Percentiles rank a stretch among this genome's conserved stretches.
Evolutionary conservation across 2,888 invertebrate species (phyloP).

Genomic region (Meiosimyza decipiens): DNA sequence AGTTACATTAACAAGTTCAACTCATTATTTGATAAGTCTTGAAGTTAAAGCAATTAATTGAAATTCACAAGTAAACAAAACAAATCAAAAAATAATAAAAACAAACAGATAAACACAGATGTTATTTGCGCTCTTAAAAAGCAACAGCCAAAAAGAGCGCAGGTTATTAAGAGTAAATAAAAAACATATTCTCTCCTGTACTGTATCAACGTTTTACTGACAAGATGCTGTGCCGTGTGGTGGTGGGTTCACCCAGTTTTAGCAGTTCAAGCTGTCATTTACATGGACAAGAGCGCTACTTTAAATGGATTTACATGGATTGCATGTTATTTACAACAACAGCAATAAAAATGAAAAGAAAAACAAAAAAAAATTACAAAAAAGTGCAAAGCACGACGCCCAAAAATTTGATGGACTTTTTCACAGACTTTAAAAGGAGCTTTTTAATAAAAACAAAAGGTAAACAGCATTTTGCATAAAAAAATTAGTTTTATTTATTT

Average conservation of each 20-base stretch:
- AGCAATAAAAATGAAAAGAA: conserved; percentile 20
- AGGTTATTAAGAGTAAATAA: too few species aligned
- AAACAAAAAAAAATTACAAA: not conserved
- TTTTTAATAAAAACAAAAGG: not conserved
- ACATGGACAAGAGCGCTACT: conserved; percentile 22
- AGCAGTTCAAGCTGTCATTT: not conserved
- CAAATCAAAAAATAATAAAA: too few species aligned
- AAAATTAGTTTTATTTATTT: conserved; percentile 12
- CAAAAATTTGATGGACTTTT: conserved; percentile 37
- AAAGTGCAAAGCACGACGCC: conserved; percentile 36
- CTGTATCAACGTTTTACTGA: too few species aligned
- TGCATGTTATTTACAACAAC: conserved; percentile 15
- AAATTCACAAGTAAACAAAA: too few species aligned
- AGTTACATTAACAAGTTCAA: too few species aligned
- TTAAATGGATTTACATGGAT: conserved; percentile 17
- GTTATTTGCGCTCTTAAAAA: too few species aligned
- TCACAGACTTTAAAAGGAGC: not conserved
- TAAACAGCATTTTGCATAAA: not conserved
- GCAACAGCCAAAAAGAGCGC: too few species aligned
- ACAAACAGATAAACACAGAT: too few species aligned
- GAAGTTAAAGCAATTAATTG: too few species aligned
- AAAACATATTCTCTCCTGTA: too few species aligned
- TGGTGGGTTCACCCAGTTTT: conserved; percentile 19
- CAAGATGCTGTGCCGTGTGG: not conserved
- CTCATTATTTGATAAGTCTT: too few species aligned